phyloP scores from a whole-genome alignment of 2,888 invertebrate genomes.

The Penaeus monodon region DNA sequence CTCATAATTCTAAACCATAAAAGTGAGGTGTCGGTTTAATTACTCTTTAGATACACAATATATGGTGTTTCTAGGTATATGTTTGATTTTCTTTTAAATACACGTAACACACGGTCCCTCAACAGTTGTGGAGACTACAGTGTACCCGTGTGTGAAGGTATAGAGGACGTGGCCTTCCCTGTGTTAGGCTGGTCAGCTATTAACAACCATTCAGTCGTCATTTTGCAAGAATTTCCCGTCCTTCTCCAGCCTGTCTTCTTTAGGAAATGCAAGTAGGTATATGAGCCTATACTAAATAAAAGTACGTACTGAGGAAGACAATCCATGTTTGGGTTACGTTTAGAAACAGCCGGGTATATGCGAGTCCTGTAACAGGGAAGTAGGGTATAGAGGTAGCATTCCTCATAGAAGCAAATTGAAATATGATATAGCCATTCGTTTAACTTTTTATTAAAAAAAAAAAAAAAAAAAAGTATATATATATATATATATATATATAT shows the following conservation, averaged over 20 bases:
- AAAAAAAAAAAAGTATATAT: too few relatives aligned
- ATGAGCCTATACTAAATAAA: not conserved
- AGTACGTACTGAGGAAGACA: too few relatives aligned
- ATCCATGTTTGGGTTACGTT: not conserved
- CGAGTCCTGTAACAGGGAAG: too few relatives aligned
- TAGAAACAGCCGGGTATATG: not conserved
- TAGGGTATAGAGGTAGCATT: too few relatives aligned
- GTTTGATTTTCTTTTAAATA: not conserved
- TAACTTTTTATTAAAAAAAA: too few relatives aligned
- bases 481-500: too few relatives aligned
- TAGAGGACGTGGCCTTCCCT: constrained; percentile 40
- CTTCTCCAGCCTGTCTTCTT: constrained; percentile 52
- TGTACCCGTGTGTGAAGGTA: constrained; percentile 30
- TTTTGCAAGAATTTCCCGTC: constrained; percentile 48
- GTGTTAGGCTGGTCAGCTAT: constrained; percentile 45
- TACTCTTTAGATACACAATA: too few relatives aligned
- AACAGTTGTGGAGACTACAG: constrained; percentile 15
- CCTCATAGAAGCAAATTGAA: too few relatives aligned
- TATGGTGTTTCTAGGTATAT: not conserved
- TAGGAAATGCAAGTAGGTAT: constrained; percentile 43
- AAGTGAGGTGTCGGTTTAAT: too few relatives aligned
- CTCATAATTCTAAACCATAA: too few relatives aligned
- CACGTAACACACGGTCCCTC: not conserved
- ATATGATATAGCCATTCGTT: too few relatives aligned
- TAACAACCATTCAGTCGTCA: constrained; percentile 44